Conservation (phyloP, 2,113 vertebrate species). For the Microcebus jonahi region DNA sequence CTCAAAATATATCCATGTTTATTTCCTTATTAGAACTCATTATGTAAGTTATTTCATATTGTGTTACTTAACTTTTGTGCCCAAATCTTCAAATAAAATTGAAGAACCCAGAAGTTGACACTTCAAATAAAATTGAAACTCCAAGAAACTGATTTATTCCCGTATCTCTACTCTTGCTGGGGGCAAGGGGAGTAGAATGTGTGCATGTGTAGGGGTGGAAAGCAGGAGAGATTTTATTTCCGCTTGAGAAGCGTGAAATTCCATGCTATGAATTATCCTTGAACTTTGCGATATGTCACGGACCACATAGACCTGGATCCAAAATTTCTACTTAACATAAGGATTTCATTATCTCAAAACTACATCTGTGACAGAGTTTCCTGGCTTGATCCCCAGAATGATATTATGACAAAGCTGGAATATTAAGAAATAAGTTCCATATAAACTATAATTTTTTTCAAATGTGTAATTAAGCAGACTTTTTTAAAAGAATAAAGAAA, state of each 20-base stretch:
- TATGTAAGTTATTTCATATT: neutral
- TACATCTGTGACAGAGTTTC: neutral
- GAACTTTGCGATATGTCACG: neutral
- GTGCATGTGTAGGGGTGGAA: neutral
- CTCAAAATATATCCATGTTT: neutral
- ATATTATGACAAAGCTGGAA: slow-evolving; percentile 31
- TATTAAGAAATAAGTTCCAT: slow-evolving; percentile 4
- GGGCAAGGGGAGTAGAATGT: neutral
- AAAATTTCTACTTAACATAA: slow-evolving; percentile 14
- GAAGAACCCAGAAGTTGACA: neutral
- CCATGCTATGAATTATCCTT: neutral
- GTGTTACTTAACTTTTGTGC: neutral
- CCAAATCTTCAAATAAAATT: neutral
- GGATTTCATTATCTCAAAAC: slow-evolving; percentile 51
- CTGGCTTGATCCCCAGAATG: neutral
- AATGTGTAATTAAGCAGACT: neutral
- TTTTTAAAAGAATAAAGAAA: slow-evolving; percentile 42
- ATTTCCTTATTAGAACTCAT: slow-evolving; percentile 36
- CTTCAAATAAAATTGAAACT: neutral
- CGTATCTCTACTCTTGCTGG: neutral
- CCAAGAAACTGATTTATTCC: neutral
- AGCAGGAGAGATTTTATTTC: neutral
- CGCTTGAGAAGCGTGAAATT: slow-evolving; percentile 7
- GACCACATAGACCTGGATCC: neutral
- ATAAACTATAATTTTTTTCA: slow-evolving; percentile 21